Percentiles rank a stretch among this genome's conserved stretches.
Evolutionary conservation across 2,797 vertebrate species (phyloP).

Genomic region (Coracias cyanogaster): DNA sequence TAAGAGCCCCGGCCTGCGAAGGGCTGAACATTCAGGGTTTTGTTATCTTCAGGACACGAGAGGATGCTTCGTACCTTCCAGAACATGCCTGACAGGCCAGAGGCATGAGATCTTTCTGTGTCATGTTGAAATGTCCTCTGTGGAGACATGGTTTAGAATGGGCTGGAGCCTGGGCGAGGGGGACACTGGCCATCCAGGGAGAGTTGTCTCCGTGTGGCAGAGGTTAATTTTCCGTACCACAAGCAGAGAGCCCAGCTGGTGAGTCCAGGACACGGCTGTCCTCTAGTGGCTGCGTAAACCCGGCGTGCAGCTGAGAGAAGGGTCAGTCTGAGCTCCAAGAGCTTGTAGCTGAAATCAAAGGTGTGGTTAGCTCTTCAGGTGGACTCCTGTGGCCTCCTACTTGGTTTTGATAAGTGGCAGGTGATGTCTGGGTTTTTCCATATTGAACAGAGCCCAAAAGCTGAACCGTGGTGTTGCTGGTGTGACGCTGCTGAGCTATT

Average conservation of each 20-base stretch:
- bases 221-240: background rate
- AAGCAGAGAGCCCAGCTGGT: background rate
- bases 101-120: background rate
- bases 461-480: background rate
- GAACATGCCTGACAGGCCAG: background rate
- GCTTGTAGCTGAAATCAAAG: background rate
- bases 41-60: accelerated
- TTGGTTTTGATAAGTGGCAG: background rate
- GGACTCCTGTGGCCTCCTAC: background rate
- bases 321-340: background rate
- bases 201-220: background rate
- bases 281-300: background rate
- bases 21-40: background rate
- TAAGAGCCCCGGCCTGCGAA: background rate
- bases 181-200: background rate
- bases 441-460: background rate
- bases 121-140: background rate
- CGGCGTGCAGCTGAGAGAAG: accelerated
- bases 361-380: background rate
- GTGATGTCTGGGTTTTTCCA: background rate
- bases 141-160: background rate
- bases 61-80: background rate
- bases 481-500: accelerated
- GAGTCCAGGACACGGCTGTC: background rate
- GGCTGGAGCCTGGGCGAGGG: background rate